Evolutionary conservation across 2,797 vertebrate genomes (phyloP).

Genomic region (Delichon dasypus): DNA sequence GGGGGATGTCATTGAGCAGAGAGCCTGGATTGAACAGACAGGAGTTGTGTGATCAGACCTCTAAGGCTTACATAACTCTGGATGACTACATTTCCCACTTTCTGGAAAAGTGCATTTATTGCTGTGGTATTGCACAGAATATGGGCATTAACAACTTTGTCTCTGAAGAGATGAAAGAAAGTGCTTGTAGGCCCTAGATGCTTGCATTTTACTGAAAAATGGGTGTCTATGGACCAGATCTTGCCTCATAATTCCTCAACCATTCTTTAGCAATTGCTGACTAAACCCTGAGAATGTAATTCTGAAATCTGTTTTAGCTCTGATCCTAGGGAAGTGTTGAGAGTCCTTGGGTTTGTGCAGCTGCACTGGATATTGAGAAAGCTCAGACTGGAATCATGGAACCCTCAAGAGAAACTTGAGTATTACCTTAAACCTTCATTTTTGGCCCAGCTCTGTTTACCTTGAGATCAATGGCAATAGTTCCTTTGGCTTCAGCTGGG

Average conservation of each 20-base stretch:
- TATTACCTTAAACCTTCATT: not conserved
- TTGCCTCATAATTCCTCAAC: not conserved
- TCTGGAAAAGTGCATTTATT: not conserved
- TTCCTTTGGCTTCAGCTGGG: not conserved
- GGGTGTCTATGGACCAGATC: not conserved
- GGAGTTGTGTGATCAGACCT: not conserved
- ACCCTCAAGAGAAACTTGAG: not conserved
- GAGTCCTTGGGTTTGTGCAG: not conserved
- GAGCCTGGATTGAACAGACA: not conserved
- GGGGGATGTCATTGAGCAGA: not conserved
- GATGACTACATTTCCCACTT: not conserved
- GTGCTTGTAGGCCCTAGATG: not conserved
- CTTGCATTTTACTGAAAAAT: not conserved
- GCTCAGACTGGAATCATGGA: not conserved
- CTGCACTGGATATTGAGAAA: not conserved
- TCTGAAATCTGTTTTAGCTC: not conserved
- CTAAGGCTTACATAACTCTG: fast-evolving
- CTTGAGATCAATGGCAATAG: not conserved
- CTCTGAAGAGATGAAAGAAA: not conserved
- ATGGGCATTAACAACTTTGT: not conserved
- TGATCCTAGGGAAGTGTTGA: not conserved
- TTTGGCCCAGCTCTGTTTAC: not conserved
- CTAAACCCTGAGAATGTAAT: not conserved
- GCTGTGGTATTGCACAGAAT: not conserved
- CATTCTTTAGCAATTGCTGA: not conserved